Evolutionary conservation across 2,113 vertebrate species (phyloP).

Genomic region (Paedocypris sp.): DNA sequence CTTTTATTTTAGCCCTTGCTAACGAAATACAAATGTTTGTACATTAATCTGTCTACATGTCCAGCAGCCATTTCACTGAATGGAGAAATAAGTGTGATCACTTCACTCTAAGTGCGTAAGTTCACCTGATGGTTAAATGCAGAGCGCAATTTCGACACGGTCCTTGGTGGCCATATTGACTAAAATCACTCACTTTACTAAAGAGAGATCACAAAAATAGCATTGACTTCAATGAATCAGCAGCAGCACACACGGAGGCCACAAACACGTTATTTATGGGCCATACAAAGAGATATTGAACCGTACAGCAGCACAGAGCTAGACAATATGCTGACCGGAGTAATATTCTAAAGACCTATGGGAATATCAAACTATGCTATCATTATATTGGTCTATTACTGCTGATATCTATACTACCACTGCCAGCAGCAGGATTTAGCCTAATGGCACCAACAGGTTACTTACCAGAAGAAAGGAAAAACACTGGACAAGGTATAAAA

Average conservation of each 20-base stretch:
- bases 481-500: constrained; percentile 27
- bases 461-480: constrained; percentile 32
- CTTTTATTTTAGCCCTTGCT: too few species aligned
- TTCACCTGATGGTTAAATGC: too few species aligned
- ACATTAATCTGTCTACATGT: too few species aligned
- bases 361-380: constrained; percentile 51
- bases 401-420: constrained; percentile 53
- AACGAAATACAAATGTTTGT: too few species aligned
- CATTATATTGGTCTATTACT: constrained; percentile 56
- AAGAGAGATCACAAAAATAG: neutral
- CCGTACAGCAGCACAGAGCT: constrained; percentile 41
- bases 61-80: too few species aligned
- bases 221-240: constrained; percentile 36
- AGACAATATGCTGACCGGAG: constrained; percentile 52
- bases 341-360: constrained; percentile 44
- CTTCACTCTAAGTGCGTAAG: too few species aligned
- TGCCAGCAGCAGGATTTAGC: constrained; percentile 35
- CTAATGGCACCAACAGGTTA: constrained; percentile 52
- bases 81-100: too few species aligned
- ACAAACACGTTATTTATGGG: constrained; percentile 58
- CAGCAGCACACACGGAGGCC: constrained; percentile 41
- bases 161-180: too few species aligned
- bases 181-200: too few species aligned
- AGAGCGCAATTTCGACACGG: too few species aligned
- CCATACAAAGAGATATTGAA: constrained; percentile 48